A percentile compares a stretch with the other conserved stretches of the same genome.
phyloP scores from a whole-genome alignment of 2,888 invertebrate species.

The Drosophila ezoana region DNA sequence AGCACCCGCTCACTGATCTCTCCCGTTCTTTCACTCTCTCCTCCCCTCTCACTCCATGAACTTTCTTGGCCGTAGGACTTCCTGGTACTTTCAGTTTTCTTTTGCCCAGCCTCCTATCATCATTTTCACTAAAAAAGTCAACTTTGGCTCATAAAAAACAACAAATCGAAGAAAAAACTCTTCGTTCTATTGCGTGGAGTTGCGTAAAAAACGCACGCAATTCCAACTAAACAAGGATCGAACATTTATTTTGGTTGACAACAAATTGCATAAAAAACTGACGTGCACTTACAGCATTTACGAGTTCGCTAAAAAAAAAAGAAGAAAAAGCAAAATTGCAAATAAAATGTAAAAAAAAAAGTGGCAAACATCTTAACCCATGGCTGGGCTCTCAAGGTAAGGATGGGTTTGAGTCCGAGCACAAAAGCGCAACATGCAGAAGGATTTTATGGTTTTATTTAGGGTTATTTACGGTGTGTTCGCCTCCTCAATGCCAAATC shows the following conservation, averaged over 20 bases:
- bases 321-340: not conserved
- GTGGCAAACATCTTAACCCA: conserved; percentile 8
- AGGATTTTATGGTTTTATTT: conserved; percentile 84
- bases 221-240: conserved; percentile 44
- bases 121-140: conserved; percentile 71
- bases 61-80: conserved; percentile 15
- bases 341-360: conserved; percentile 12
- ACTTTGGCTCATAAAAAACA: conserved; percentile 55
- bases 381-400: conserved; percentile 58
- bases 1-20: not conserved
- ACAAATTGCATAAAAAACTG: conserved; percentile 79
- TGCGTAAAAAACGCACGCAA: conserved; percentile 75
- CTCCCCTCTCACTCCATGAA: not conserved
- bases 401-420: conserved; percentile 45
- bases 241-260: conserved; percentile 43
- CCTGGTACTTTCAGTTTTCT: conserved; percentile 37
- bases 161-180: conserved; percentile 15
- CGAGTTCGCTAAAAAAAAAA: conserved; percentile 64
- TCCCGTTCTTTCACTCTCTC: not conserved
- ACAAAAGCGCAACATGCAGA: conserved; percentile 77
- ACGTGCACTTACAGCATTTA: conserved; percentile 55
- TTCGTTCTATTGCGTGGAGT: conserved; percentile 54
- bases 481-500: conserved; percentile 73
- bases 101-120: conserved; percentile 29
- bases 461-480: conserved; percentile 77